Evolutionary conservation across 2,797 vertebrate genomes (phyloP).

Genomic region (Hemitrygon akajei): DNA sequence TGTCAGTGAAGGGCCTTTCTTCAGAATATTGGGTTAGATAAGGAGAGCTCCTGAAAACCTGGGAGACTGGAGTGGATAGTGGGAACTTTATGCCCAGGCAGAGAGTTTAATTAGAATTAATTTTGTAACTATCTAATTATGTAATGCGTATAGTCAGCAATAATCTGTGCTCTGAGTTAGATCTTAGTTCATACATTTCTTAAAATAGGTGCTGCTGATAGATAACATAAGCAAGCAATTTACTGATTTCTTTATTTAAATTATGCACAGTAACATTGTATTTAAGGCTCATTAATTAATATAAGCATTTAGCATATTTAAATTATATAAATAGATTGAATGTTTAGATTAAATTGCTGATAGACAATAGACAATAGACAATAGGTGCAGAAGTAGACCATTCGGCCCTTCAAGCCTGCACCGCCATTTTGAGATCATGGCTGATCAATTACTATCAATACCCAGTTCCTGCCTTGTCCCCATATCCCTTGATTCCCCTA

Average conservation of each 20-base stretch:
- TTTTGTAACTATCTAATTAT: background rate
- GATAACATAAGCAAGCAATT: background rate
- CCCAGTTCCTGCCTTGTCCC: too few relatives aligned
- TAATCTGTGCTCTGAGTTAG: background rate
- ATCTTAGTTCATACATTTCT: background rate
- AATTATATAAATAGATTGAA: background rate
- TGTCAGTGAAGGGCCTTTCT: background rate
- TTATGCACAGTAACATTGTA: background rate
- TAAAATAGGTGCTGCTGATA: background rate
- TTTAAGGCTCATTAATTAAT: background rate
- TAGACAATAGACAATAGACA: too few relatives aligned
- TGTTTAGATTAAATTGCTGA: background rate
- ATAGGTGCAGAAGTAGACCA: too few relatives aligned
- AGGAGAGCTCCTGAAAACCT: background rate
- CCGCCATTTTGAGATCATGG: too few relatives aligned
- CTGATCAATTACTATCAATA: too few relatives aligned
- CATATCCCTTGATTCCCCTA: too few relatives aligned
- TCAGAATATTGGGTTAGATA: background rate
- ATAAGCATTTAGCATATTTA: background rate
- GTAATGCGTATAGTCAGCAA: background rate
- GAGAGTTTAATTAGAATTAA: background rate
- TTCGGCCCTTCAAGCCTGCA: too few relatives aligned
- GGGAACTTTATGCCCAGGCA: background rate
- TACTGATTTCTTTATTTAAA: background rate
- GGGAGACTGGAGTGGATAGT: background rate